Conservation (phyloP, 2,888 invertebrate genomes). For the Tetropium fuscum region DNA sequence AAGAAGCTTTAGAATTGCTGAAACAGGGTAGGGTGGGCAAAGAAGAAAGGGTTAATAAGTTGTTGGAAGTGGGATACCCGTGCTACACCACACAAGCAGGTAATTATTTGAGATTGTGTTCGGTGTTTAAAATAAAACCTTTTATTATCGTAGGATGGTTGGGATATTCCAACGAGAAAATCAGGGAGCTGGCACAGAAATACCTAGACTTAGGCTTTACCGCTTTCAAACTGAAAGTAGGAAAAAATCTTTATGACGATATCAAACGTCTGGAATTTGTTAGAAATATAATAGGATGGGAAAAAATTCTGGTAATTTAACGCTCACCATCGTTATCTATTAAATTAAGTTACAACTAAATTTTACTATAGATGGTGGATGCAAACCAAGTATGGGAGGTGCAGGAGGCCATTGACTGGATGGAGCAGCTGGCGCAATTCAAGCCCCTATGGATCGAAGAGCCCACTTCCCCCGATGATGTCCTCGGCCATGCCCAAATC, state of each 20-base stretch:
- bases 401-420: conserved; percentile 86
- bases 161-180: conserved; percentile 84
- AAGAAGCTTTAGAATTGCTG: conserved; percentile 82
- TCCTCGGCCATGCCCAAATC: conserved; percentile 87
- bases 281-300: conserved; percentile 80
- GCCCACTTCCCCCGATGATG: conserved; percentile 92
- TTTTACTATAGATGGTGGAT: conserved; percentile 80
- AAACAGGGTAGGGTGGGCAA: conserved; percentile 71
- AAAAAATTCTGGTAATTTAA: conserved; percentile 76
- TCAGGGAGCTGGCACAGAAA: conserved; percentile 76
- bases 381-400: conserved; percentile 94
- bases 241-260: conserved; percentile 82
- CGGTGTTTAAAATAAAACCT: not conserved
- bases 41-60: conserved; percentile 72
- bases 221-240: conserved; percentile 93
- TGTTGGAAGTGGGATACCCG: conserved; percentile 80
- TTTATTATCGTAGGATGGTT: conserved; percentile 77
- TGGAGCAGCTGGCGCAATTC: conserved; percentile 79
- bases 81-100: conserved; percentile 90
- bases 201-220: conserved; percentile 82
- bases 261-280: conserved; percentile 78
- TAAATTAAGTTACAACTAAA: not conserved
- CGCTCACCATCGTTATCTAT: not conserved
- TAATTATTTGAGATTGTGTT: conserved; percentile 55
- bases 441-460: conserved; percentile 92